Base-by-base conservation (phyloP, 64 coral and sea anemone genomes). In the Montipora capricornis region DNA sequence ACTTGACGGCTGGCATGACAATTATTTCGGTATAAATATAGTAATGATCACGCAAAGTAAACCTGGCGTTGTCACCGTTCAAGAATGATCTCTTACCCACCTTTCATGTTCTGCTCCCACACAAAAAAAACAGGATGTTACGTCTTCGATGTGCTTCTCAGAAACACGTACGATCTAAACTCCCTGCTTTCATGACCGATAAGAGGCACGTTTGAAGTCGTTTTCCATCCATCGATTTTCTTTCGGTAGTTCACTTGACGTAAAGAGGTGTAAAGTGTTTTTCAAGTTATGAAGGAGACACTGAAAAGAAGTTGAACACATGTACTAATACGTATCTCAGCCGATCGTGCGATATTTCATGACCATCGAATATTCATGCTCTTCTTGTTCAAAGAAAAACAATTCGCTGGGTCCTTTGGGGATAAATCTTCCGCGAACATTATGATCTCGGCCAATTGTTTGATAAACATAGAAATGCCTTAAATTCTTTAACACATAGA, bases 221-320 rank as follows among this genome's bases (percentile, higher is more conserved):
- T 76, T 76, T 76, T 76, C 37, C 11, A 68, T 29, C n/a, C 60
- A 69, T 19, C 7, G 60, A 48, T n/a, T 84, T 64, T 29, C 68
- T 73, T 71, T 44, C 49, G 46, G 37, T 61, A 60, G 68, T 37
- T n/a, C 12, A 82, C 24, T 82, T 45, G 57, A 11, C 14, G 37
- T 82, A 82, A 82, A 82, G 29, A 66, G 80, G 80, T 66, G 57
- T 82, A 82, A 86, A 86, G 51, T 50, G 47, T n/a, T 86, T 68
- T 4, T 2, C 5, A 68, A 20, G 13, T n/a, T 67, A 29, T 47
- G 13, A 17, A 45, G 45, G 44, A 84, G 15, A 67, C 81, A 55
- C 44, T 68, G 44, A 68, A 84, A 47, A 44, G 16, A 44, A 55
- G 24, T 12, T 55, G 22, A 20, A 22, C 2, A 82, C 11, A 82